Evolutionary conservation across 2,888 invertebrate species (phyloP).

Genomic region (Ormyrus labotus): DNA sequence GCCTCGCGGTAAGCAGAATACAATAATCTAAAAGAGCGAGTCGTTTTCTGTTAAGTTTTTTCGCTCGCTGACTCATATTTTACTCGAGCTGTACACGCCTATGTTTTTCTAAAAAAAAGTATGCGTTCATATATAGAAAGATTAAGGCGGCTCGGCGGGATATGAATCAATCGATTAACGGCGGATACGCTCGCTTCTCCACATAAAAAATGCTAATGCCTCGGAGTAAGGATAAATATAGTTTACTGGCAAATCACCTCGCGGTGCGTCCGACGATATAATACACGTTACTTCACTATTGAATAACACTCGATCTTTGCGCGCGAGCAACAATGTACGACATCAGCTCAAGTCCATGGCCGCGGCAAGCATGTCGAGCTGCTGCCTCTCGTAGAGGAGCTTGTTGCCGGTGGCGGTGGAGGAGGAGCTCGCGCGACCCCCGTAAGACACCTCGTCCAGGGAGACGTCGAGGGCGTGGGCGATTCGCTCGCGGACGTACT

Average conservation of each 20-base stretch:
- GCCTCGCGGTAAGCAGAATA: constrained; percentile 32
- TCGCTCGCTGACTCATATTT: no score
- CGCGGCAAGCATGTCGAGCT: constrained; percentile 59
- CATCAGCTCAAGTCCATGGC: constrained; percentile 62
- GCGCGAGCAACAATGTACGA: neutral
- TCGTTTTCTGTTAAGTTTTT: no score
- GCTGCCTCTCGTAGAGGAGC: constrained; percentile 63
- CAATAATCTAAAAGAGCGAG: no score
- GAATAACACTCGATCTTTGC: neutral
- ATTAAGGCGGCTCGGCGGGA: no score
- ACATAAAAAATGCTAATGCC: constrained; percentile 33
- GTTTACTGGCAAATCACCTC: no score
- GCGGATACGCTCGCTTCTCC: constrained; percentile 2
- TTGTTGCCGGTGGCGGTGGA: constrained; percentile 69
- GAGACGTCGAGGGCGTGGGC: constrained; percentile 62
- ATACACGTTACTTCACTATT: neutral
- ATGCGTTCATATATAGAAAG: neutral
- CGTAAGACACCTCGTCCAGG: constrained; percentile 64
- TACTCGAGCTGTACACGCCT: constrained; percentile 7
- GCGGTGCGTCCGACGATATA: no score
- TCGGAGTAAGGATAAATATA: neutral
- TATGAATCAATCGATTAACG: neutral
- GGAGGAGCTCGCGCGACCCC: constrained; percentile 64
- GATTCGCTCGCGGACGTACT: constrained; percentile 78
- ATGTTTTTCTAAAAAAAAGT: constrained; percentile 22